phyloP scores from a whole-genome alignment of 2,888 invertebrate species.

The Hirtodrosophila duncani region DNA sequence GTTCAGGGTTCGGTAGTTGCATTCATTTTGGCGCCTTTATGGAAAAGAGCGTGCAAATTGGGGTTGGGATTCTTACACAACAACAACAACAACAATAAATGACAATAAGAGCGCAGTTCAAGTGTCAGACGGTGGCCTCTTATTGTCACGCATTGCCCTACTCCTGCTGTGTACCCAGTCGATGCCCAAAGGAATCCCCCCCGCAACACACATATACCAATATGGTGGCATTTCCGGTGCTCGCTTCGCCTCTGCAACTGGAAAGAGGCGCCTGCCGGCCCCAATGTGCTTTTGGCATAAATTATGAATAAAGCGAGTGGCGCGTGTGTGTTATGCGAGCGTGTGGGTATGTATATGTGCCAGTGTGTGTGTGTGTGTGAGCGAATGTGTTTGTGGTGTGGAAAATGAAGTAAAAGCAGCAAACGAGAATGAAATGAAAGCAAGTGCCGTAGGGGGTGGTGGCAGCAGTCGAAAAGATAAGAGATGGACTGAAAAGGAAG shows the following conservation, averaged over 20 bases:
- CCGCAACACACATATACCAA: constrained; percentile 44
- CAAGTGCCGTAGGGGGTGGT: constrained; percentile 47
- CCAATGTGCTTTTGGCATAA: constrained; percentile 69
- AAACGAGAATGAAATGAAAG: constrained; percentile 63
- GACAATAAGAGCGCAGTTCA: constrained; percentile 71
- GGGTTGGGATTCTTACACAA: constrained; percentile 44
- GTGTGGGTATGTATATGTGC: constrained; percentile 14
- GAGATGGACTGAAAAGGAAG: constrained; percentile 2
- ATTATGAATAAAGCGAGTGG: constrained; percentile 68
- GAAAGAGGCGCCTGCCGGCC: constrained; percentile 28
- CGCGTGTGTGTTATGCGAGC: constrained; percentile 46
- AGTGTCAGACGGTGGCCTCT: constrained; percentile 71
- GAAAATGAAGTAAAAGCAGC: constrained; percentile 62
- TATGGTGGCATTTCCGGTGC: constrained; percentile 67
- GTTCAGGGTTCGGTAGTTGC: constrained; percentile 34
- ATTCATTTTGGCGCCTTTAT: constrained; percentile 54
- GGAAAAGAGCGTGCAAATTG: constrained; percentile 67
- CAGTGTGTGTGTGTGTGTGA: constrained; percentile 25
- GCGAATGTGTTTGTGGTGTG: constrained; percentile 45
- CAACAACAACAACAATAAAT: constrained; percentile 56
- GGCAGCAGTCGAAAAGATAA: constrained; percentile 2
- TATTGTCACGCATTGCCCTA: constrained; percentile 63
- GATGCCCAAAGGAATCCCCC: constrained; percentile 64
- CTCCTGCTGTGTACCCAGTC: constrained; percentile 12
- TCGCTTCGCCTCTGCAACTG: constrained; percentile 27